These are phyloP conservation scores for Orchestia grillus DNA, from an alignment of 1,140 invertebrate species.

Conservation along the genomic window DNA sequence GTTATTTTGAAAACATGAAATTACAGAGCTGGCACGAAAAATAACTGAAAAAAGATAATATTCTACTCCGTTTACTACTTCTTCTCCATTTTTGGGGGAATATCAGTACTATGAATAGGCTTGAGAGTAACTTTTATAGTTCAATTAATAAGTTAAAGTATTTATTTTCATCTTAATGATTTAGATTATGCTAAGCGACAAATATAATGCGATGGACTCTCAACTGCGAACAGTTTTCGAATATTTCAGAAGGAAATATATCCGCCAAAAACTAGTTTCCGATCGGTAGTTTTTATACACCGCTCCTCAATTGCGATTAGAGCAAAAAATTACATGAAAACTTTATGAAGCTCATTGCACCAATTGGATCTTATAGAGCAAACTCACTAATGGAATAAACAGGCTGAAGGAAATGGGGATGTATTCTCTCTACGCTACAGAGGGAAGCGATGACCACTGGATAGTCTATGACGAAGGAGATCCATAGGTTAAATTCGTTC, in stretches of 20 bases:
- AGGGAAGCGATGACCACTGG: background rate
- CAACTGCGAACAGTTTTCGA: background rate
- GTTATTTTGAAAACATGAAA: background rate
- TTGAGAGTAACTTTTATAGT: background rate
- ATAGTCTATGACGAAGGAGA: background rate
- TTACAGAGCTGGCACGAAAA: background rate
- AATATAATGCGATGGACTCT: background rate
- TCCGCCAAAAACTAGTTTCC: background rate
- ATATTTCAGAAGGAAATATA: background rate
- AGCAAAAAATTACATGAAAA: background rate
- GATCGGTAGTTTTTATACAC: background rate
- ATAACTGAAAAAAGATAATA: background rate
- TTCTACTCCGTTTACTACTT: no score
- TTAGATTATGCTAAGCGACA: background rate
- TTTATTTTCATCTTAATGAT: no score
- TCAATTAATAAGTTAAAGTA: background rate
- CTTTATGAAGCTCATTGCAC: background rate
- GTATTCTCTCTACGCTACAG: background rate
- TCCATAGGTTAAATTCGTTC: background rate
- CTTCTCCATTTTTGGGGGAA: background rate
- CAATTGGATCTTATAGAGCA: background rate
- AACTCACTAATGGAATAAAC: background rate
- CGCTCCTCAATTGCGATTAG: background rate
- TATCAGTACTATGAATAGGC: background rate
- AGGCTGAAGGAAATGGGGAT: background rate